Conservation (phyloP, 2,888 invertebrate species). For the Formica aserva region DNA sequence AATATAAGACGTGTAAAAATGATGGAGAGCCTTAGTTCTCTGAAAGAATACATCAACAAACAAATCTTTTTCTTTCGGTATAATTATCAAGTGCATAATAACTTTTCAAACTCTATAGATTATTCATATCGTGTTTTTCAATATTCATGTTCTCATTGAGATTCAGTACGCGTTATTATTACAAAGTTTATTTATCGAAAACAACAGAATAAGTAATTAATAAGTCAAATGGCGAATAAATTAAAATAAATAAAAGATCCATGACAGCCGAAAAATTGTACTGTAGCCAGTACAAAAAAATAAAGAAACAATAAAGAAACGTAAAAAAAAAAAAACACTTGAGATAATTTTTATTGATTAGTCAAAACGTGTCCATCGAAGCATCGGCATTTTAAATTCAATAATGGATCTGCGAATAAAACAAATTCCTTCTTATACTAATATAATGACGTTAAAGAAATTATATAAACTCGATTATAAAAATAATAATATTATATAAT, state of each 20-base stretch:
- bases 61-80: not conserved
- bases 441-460: not conserved
- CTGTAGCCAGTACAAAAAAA: not conserved
- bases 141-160: not conserved
- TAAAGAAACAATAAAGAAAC: not conserved
- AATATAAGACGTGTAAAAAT: not conserved
- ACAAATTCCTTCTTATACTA: not conserved
- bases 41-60: not conserved
- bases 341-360: conserved; percentile 16
- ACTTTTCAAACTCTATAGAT: not conserved
- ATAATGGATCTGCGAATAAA: conserved; percentile 4
- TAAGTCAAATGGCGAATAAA: not conserved
- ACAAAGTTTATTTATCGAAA: not conserved
- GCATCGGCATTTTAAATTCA: conserved; percentile 8
- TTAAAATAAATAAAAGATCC: not conserved
- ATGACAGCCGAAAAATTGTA: not conserved
- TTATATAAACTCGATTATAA: not conserved
- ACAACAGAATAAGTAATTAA: not conserved
- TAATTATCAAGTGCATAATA: not conserved
- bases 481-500: not conserved
- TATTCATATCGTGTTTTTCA: not conserved
- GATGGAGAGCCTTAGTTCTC: not conserved
- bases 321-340: not conserved
- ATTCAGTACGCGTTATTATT: not conserved
- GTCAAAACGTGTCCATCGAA: not conserved